Percentiles rank a stretch among this genome's conserved stretches.
phyloP scores from a whole-genome alignment of 2,888 invertebrate species.

The Heliconius aoede region DNA sequence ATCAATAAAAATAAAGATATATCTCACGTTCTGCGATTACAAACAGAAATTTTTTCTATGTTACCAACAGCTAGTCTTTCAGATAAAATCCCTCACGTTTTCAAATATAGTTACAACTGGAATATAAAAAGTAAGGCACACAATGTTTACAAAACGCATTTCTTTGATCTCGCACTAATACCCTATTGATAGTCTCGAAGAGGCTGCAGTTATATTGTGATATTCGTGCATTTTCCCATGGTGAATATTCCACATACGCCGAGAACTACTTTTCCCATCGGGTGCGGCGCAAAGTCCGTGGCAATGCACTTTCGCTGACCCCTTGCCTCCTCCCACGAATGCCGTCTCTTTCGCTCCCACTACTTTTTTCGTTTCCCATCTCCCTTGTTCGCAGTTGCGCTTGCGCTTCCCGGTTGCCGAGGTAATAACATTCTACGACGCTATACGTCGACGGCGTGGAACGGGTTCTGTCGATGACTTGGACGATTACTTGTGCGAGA shows the following conservation, averaged over 20 bases:
- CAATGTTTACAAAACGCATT: background rate
- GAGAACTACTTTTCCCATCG: conserved; percentile 79
- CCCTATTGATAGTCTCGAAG: conserved; percentile 20
- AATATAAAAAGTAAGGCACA: background rate
- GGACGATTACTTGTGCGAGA: conserved; percentile 77
- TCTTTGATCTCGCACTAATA: conserved; percentile 19
- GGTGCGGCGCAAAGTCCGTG: conserved; percentile 76
- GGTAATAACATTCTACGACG: conserved; percentile 81
- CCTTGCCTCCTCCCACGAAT: conserved; percentile 77
- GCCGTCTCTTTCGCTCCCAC: conserved; percentile 68
- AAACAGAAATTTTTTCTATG: background rate
- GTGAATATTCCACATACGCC: conserved; percentile 66
- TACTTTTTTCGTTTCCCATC: conserved; percentile 67
- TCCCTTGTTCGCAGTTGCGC: conserved; percentile 72
- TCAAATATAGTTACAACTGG: background rate
- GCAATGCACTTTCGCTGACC: conserved; percentile 84
- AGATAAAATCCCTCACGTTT: background rate
- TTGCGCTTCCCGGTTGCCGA: conserved; percentile 73
- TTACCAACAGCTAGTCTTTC: background rate
- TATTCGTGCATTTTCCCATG: conserved; percentile 58
- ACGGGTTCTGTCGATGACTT: conserved; percentile 82
- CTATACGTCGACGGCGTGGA: conserved; percentile 80
- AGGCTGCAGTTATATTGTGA: conserved; percentile 40
- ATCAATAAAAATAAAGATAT: background rate
- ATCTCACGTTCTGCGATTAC: background rate